Evolutionary conservation across 2,113 vertebrate species (phyloP).

Genomic region (Gnathonemus longibarbis): DNA sequence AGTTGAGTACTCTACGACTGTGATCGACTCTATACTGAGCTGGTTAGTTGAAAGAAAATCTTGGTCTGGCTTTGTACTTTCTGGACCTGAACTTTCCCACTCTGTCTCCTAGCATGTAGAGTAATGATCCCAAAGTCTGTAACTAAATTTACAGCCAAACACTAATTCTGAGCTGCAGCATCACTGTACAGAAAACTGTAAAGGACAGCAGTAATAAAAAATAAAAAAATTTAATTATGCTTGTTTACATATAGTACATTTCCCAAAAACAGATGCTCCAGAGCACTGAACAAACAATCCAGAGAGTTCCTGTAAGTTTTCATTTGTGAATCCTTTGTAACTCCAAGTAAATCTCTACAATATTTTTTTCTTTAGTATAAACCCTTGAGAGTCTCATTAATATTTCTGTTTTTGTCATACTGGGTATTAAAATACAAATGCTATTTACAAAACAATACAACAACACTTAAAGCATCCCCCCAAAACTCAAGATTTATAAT

Average conservation of each 20-base stretch:
- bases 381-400: background rate
- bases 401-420: slow-evolving; percentile 1
- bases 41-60: background rate
- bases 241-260: background rate
- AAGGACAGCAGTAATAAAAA: background rate
- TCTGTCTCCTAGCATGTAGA: background rate
- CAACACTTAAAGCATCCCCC: background rate
- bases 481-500: slow-evolving; percentile 8
- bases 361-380: slow-evolving; percentile 10
- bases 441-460: slow-evolving; percentile 13
- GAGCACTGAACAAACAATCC: background rate
- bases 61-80: background rate
- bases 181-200: background rate
- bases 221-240: background rate
- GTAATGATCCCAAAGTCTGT: background rate
- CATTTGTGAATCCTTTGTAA: background rate
- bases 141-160: background rate
- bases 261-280: background rate
- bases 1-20: background rate
- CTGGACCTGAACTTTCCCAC: background rate
- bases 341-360: background rate
- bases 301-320: background rate
- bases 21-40: background rate
- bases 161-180: background rate
- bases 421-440: slow-evolving; percentile 9